Evolutionary conservation across 2,797 vertebrate genomes (phyloP).

Genomic region (Megaceryle alcyon): DNA sequence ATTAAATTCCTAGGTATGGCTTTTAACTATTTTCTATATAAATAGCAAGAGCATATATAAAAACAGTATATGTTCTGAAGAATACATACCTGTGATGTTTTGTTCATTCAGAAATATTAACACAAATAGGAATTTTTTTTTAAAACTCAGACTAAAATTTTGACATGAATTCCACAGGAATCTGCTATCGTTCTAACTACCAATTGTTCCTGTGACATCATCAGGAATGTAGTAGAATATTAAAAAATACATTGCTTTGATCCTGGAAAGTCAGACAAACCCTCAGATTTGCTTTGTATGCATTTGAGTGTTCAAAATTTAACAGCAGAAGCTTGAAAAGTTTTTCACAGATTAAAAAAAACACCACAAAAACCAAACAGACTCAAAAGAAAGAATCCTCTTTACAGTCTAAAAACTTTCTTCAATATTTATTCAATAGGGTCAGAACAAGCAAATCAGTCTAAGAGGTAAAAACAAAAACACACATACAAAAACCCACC

Average conservation of each 20-base stretch:
- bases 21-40: neutral
- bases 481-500: too few species aligned
- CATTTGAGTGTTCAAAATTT: neutral
- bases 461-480: neutral
- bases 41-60: neutral
- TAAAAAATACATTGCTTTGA: neutral
- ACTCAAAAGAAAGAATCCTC: neutral
- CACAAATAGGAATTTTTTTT: neutral
- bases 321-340: neutral
- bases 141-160: neutral
- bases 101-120: neutral
- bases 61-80: neutral
- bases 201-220: neutral
- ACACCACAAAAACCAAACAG: neutral
- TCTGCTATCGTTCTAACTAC: neutral
- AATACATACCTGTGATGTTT: neutral
- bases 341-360: neutral
- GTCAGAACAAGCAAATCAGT: neutral
- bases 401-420: neutral
- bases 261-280: neutral
- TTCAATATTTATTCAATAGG: neutral
- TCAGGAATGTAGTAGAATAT: neutral
- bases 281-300: neutral
- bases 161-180: neutral
- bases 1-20: neutral